Evolutionary conservation across 2,797 vertebrate species (phyloP).

Genomic region (Phrynocephalus vlangalii): DNA sequence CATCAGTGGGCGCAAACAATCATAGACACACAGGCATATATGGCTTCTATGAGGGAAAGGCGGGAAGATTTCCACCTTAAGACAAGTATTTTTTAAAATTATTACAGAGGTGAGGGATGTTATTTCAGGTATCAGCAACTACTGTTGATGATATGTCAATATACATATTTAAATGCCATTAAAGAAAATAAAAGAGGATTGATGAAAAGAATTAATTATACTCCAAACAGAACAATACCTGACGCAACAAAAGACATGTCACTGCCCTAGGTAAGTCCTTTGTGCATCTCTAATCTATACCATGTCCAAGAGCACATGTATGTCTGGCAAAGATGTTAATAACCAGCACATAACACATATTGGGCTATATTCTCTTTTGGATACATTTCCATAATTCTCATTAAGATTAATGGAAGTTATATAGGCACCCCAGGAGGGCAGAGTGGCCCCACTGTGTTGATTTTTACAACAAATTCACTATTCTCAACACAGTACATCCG

Average conservation of each 20-base stretch:
- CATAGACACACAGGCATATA: background rate
- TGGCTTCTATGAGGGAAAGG: slow-evolving; percentile 19
- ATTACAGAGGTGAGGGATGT: background rate
- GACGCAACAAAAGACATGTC: slow-evolving; percentile 51
- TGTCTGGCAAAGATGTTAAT: background rate
- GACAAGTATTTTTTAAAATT: slow-evolving; percentile 31
- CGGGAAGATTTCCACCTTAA: slow-evolving; percentile 19
- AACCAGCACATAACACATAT: background rate
- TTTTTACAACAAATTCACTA: slow-evolving; percentile 56
- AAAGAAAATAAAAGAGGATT: slow-evolving; percentile 12
- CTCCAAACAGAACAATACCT: slow-evolving; percentile 22
- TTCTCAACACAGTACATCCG: slow-evolving; percentile 48
- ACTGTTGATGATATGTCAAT: background rate
- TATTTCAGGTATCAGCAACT: background rate
- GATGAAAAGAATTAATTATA: slow-evolving; percentile 36
- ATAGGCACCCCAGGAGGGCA: slow-evolving; percentile 54
- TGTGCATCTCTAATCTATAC: background rate
- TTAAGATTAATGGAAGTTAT: slow-evolving; percentile 57
- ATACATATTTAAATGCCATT: background rate
- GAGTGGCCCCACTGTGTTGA: slow-evolving; percentile 41
- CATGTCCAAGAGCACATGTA: slow-evolving; percentile 1
- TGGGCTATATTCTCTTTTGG: slow-evolving; percentile 31
- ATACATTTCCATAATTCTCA: slow-evolving; percentile 28
- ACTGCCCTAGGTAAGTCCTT: slow-evolving; percentile 7
- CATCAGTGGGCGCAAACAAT: slow-evolving; percentile 8